phyloP scores from a whole-genome alignment of 2,113 vertebrate genomes.

The Hiodon alosoides region DNA sequence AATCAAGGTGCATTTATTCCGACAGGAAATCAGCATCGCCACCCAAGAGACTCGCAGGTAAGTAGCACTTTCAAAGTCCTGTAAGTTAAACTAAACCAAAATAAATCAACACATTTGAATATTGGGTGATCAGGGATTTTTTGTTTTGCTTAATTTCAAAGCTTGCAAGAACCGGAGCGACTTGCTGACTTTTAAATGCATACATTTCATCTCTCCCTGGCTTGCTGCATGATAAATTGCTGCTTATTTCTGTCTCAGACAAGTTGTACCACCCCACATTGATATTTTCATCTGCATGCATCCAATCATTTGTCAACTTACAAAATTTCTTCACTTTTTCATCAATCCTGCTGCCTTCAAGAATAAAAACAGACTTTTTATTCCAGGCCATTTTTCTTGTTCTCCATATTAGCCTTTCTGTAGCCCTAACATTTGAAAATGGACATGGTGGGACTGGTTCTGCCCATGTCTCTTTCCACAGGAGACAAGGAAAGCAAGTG shows the following conservation, averaged over 20 bases:
- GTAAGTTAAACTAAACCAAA: neutral
- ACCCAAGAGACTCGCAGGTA: too few species aligned
- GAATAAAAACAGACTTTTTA: constrained; percentile 5
- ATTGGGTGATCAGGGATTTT: neutral
- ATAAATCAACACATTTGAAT: neutral
- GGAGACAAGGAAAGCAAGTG: neutral
- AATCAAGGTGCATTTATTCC: too few species aligned
- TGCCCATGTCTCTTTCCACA: neutral
- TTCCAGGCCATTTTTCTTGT: neutral
- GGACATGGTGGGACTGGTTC: neutral
- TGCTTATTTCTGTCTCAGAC: constrained; percentile 26
- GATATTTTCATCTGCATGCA: constrained; percentile 37
- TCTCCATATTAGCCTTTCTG: constrained; percentile 9
- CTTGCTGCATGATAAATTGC: constrained; percentile 36
- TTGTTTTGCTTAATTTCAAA: neutral
- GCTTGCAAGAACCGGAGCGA: constrained; percentile 10
- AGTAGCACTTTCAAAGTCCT: neutral
- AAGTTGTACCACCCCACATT: constrained; percentile 19
- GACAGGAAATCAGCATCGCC: too few species aligned
- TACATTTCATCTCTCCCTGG: constrained; percentile 35
- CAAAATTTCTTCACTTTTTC: constrained; percentile 17
- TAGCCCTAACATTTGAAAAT: neutral
- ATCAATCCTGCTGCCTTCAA: constrained; percentile 25
- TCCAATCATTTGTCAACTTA: constrained; percentile 37
- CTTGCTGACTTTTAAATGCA: constrained; percentile 31